Base-by-base conservation (phyloP, 2,888 invertebrate species). In the Dusona sp. region DNA sequence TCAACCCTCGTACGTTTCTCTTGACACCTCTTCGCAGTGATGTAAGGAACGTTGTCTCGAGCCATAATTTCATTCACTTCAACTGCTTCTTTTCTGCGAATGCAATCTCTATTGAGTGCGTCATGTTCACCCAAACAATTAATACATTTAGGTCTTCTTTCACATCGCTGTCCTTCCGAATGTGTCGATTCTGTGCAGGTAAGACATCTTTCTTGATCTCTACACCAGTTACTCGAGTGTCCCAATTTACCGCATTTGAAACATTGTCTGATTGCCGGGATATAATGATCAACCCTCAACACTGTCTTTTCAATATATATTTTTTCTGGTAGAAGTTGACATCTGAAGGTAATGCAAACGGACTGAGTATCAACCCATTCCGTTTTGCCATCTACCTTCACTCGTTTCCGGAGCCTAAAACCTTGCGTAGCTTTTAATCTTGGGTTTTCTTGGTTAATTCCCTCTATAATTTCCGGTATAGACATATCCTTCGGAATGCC, bases 191-290 rank as follows among this genome's bases (percentile, higher is more conserved):
- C 25, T 3, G 57, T 42, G 7, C 57, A 74, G 3, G 36, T 57
- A 3, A 74, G 57, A 9, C 74, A 74, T 19, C 61, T 25, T 29
- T 57, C 61, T 42, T 72, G 33, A 16, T 48, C 48, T 48, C 33
- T 48, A 33, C 51, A 72, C 48, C 48, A 72, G 1, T 72, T 74
- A 16, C 87, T 7, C 86, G 87, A 13, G 84, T 75, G 64, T 0
- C 68, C 68, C 16, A 68, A 45, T 45, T 68, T 68, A 0, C 68
- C 68, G 13, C 68, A 68, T 22, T 65, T 65, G 11, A 38, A 67
- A 3, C 65, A 36, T n/a, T 67, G 65, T 45, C 68, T 68, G 25
- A 68, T 25, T 25, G 45, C 68, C 25, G 68, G 45, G 22, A 68
- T 68, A 25, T 68, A 68, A 7, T 68, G 68, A 1, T 68, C 68